phyloP scores from a whole-genome alignment of 2,113 vertebrate species.

The Helogale parvula region DNA sequence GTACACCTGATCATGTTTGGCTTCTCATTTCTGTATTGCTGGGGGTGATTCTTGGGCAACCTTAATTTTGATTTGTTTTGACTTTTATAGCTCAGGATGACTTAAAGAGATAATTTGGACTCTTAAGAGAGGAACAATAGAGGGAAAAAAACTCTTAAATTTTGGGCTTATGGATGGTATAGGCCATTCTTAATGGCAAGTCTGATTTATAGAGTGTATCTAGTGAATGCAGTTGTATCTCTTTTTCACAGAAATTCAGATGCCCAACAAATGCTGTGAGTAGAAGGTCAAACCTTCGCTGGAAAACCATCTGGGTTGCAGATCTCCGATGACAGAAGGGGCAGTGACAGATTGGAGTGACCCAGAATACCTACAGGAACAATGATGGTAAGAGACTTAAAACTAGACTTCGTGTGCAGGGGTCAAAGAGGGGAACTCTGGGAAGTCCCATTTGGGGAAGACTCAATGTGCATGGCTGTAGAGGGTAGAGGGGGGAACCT shows the following conservation, averaged over 20 bases:
- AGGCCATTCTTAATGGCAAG: neutral
- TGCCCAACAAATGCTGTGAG: neutral
- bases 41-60: neutral
- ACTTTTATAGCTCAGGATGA: neutral
- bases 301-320: neutral
- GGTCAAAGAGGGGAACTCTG: neutral
- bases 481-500: neutral
- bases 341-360: neutral
- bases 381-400: neutral
- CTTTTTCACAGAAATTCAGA: neutral
- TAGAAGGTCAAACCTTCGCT: neutral
- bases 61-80: conserved; percentile 44
- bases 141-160: neutral
- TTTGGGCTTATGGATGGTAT: neutral
- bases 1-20: neutral
- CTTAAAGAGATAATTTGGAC: conserved; percentile 3
- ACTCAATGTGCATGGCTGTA: neutral
- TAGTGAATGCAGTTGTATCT: neutral
- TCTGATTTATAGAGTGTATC: neutral
- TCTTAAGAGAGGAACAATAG: neutral
- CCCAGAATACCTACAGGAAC: neutral
- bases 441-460: neutral
- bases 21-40: conserved; percentile 25
- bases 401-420: neutral
- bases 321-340: neutral